These are phyloP conservation scores for Drosophila yakuba DNA, from an alignment of 1,140 invertebrate genomes.

Conservation along the genomic window DNA sequence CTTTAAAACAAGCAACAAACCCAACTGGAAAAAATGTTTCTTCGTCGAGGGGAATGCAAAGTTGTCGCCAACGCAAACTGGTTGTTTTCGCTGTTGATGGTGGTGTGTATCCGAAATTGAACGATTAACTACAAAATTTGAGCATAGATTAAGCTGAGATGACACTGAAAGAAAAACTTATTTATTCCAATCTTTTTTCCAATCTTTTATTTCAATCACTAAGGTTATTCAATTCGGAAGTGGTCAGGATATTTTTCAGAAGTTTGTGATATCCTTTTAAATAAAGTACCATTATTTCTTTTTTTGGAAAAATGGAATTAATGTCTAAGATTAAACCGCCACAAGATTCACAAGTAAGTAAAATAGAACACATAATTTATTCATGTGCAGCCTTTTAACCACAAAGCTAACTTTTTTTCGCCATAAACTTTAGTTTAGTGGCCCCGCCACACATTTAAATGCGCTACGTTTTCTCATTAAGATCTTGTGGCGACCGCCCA, in stretches of 20 bases:
- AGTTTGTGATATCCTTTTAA: too few relatives aligned
- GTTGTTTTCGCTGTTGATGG: constrained; percentile 16
- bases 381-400: constrained; percentile 15
- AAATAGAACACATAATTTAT: too few relatives aligned
- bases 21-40: constrained; percentile 11
- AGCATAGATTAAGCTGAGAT: constrained; percentile 20
- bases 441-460: constrained; percentile 75
- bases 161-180: constrained; percentile 43
- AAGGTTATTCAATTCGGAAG: too few relatives aligned
- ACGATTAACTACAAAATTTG: constrained; percentile 62
- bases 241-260: too few relatives aligned
- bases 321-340: too few relatives aligned
- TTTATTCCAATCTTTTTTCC: not conserved
- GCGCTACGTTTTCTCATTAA: constrained; percentile 73
- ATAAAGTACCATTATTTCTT: too few relatives aligned
- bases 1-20: constrained; percentile 1
- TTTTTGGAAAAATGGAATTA: too few relatives aligned
- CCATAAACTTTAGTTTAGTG: constrained; percentile 56
- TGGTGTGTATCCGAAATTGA: constrained; percentile 60
- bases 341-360: too few relatives aligned
- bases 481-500: constrained; percentile 45
- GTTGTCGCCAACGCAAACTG: constrained; percentile 60
- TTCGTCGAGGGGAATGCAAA: constrained; percentile 40
- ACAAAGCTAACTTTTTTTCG: constrained; percentile 16
- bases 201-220: too few relatives aligned